A percentile compares a stretch with the other conserved stretches of the same genome.
phyloP scores from a whole-genome alignment of 2,797 vertebrate genomes.

The Psittacula echo region DNA sequence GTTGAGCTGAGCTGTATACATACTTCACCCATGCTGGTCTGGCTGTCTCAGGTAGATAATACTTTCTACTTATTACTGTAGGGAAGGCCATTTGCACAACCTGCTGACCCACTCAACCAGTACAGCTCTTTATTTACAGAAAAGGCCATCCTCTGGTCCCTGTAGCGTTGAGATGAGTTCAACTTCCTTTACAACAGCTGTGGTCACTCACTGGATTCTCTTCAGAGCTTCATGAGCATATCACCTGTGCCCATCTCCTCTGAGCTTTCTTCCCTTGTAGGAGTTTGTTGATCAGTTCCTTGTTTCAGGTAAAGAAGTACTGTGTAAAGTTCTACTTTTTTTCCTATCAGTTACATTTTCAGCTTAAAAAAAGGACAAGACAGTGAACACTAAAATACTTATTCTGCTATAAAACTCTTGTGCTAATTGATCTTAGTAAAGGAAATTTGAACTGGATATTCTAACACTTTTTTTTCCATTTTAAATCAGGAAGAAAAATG shows the following conservation, averaged over 20 bases:
- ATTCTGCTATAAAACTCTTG: background rate
- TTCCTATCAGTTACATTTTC: background rate
- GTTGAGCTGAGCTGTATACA: background rate
- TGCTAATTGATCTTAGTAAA: background rate
- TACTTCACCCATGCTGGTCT: background rate
- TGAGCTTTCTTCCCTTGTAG: background rate
- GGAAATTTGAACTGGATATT: background rate
- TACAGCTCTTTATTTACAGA: background rate
- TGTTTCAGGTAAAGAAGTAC: background rate
- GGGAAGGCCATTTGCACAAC: background rate
- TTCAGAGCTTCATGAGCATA: background rate
- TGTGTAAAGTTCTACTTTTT: background rate
- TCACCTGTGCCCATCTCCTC: background rate
- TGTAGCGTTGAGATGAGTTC: background rate
- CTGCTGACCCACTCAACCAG: background rate
- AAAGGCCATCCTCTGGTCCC: background rate
- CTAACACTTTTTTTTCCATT: background rate
- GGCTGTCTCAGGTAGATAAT: background rate
- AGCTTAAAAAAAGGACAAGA: background rate
- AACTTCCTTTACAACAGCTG: background rate
- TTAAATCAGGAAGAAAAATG: background rate
- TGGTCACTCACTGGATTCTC: background rate
- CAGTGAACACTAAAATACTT: background rate
- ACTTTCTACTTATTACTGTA: background rate
- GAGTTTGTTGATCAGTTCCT: background rate